Evolutionary conservation across 1,140 invertebrate species (phyloP).

Genomic region (Brachionus plicatilis): DNA sequence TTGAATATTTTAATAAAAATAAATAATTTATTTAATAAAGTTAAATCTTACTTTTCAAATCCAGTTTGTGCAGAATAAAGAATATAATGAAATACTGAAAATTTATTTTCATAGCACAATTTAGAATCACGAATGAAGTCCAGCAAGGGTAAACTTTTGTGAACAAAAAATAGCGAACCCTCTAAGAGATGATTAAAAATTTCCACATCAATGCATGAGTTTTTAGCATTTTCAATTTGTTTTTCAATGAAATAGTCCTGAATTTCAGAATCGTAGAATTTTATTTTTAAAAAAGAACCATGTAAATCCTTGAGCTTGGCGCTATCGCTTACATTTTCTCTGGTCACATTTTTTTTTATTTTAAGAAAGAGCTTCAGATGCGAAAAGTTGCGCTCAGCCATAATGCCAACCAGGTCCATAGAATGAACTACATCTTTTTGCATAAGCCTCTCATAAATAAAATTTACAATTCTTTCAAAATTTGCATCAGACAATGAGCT

Average conservation of each 20-base stretch:
- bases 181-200: neutral
- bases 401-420: neutral
- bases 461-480: neutral
- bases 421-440: neutral
- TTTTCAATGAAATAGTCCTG: neutral
- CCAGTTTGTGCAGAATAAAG: neutral
- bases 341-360: neutral
- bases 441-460: neutral
- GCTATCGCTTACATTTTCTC: neutral
- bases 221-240: neutral
- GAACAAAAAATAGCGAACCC: neutral
- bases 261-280: constrained; percentile 10
- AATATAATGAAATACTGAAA: neutral
- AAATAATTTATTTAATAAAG: too few relatives aligned
- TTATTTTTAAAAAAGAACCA: neutral
- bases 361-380: neutral
- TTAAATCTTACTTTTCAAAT: neutral
- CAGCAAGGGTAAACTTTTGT: neutral
- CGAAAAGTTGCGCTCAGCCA: neutral
- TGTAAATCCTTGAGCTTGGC: neutral
- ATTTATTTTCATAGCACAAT: neutral
- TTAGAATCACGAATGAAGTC: neutral
- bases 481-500: neutral
- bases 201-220: neutral
- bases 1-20: too few relatives aligned